phyloP scores from a whole-genome alignment of 1,140 invertebrate species.

The Scaptodrosophila lebanonensis region DNA sequence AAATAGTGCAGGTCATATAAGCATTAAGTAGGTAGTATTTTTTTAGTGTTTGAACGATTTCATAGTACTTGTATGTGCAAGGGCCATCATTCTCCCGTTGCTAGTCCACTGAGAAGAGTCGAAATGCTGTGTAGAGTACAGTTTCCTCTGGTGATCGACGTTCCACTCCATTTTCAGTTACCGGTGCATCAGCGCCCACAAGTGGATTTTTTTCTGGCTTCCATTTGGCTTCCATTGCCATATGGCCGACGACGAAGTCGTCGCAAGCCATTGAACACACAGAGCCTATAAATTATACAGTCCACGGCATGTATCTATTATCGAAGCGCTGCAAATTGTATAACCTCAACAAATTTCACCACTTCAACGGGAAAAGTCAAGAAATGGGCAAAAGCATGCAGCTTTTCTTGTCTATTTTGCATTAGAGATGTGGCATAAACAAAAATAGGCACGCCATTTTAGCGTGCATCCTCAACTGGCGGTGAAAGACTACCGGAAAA shows the following conservation, averaged over 20 bases:
- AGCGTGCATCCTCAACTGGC: conserved; percentile 23
- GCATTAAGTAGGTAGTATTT: too few species aligned
- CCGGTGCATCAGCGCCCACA: too few species aligned
- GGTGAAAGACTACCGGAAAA: conserved; percentile 57
- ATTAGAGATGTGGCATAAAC: conserved; percentile 45
- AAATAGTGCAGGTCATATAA: too few species aligned
- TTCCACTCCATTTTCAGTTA: too few species aligned
- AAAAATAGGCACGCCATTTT: conserved; percentile 50
- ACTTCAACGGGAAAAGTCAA: conserved; percentile 14
- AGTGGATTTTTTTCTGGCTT: too few species aligned
- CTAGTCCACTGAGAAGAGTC: too few species aligned
- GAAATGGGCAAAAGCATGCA: conserved; percentile 11
- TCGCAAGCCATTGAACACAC: conserved; percentile 70
- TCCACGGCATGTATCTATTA: conserved; percentile 63
- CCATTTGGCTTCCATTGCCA: conserved; percentile 25
- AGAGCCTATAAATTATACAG: conserved; percentile 72
- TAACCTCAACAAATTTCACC: conserved; percentile 40
- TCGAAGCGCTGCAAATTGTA: conserved; percentile 64
- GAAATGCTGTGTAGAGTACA: too few species aligned
- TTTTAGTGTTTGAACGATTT: too few species aligned
- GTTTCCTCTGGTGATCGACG: too few species aligned
- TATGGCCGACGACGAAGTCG: conserved; percentile 55
- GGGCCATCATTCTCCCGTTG: too few species aligned
- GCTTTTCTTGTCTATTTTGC: conserved; percentile 64
- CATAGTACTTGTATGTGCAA: too few species aligned